phyloP scores from a whole-genome alignment of 23 tunicate genomes.

The Halocynthia aurantium region DNA sequence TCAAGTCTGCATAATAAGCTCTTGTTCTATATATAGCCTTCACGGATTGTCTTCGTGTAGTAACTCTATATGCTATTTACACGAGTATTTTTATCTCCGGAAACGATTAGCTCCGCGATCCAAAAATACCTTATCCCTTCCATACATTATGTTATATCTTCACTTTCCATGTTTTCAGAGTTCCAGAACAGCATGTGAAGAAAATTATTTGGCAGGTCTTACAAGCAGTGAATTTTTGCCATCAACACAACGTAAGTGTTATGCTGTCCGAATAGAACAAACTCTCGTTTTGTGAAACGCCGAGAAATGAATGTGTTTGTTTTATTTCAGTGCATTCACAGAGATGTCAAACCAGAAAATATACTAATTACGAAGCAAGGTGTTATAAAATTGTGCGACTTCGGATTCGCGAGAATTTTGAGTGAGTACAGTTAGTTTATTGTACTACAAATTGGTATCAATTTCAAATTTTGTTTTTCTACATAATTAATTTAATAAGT shows the following conservation, averaged over 20 bases:
- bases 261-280: slow-evolving; percentile 7
- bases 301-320: not conserved
- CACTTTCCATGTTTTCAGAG: slow-evolving; percentile 23
- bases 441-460: too few species aligned
- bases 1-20: too few species aligned
- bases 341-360: slow-evolving; percentile 98
- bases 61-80: too few species aligned
- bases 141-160: too few species aligned
- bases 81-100: not conserved
- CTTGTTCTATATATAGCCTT: too few species aligned
- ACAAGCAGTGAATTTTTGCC: slow-evolving; percentile 97
- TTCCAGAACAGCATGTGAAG: slow-evolving; percentile 87
- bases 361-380: slow-evolving; percentile 94
- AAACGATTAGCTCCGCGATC: too few species aligned
- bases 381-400: slow-evolving; percentile 90
- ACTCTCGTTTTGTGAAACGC: not conserved
- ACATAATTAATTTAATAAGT: not conserved
- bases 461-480: not conserved
- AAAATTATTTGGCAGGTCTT: slow-evolving; percentile 97
- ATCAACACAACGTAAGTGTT: slow-evolving; percentile 87
- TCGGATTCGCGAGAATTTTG: slow-evolving; percentile 97
- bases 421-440: slow-evolving; percentile 36
- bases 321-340: slow-evolving; percentile 82
- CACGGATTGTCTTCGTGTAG: too few species aligned
- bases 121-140: too few species aligned